Percentiles rank a stretch among this genome's conserved stretches.
Evolutionary conservation across 2,797 vertebrate genomes (phyloP).

Genomic region (Streptopelia turtur): DNA sequence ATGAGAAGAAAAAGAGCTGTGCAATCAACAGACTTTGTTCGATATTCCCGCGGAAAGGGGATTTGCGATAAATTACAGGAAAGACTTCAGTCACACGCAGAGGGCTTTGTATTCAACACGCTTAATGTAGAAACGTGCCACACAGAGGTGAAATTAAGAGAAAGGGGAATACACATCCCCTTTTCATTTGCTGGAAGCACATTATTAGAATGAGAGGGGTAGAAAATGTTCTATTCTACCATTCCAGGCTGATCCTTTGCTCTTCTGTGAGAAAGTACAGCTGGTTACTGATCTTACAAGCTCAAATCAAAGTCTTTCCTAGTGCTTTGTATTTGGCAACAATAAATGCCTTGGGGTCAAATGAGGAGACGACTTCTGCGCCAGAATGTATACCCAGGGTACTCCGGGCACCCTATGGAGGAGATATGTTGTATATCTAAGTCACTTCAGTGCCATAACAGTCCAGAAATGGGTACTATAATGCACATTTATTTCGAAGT

Average conservation of each 20-base stretch:
- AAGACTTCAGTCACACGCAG: not conserved
- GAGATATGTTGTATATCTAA: accelerated
- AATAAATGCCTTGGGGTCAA: not conserved
- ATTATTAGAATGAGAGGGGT: not conserved
- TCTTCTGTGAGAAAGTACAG: conserved; percentile 5
- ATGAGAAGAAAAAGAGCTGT: not conserved
- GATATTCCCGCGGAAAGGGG: not conserved
- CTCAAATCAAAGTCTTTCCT: conserved; percentile 15
- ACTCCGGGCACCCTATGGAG: not conserved
- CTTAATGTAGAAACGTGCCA: conserved; percentile 25
- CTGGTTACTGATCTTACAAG: conserved; percentile 19
- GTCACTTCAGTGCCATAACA: not conserved
- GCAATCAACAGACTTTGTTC: conserved; percentile 62
- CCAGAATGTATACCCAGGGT: not conserved
- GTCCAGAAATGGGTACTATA: not conserved
- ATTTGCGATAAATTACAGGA: not conserved
- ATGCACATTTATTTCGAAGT: not conserved
- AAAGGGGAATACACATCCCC: not conserved
- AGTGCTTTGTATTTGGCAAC: not conserved
- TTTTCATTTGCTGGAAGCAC: not conserved
- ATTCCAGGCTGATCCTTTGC: conserved; percentile 1
- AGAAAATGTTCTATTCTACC: not conserved
- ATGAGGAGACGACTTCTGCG: not conserved
- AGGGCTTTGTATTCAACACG: conserved; percentile 5
- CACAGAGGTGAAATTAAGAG: conserved; percentile 23